phyloP scores from a whole-genome alignment of 2,113 vertebrate species.

The Mystacornis crossleyi region DNA sequence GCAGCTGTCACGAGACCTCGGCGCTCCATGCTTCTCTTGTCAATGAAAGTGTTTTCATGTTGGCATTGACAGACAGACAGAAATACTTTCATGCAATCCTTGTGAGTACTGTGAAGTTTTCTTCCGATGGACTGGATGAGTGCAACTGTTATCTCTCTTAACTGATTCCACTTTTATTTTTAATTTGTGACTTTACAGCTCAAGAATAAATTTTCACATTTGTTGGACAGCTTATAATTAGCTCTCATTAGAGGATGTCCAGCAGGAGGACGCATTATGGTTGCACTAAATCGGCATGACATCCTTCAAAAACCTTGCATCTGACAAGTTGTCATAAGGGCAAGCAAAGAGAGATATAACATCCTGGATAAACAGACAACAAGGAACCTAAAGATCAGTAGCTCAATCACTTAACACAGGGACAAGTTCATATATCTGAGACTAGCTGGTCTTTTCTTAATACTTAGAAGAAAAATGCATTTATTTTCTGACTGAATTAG shows the following conservation, averaged over 20 bases:
- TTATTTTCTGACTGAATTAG: background rate
- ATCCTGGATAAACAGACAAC: conserved; percentile 14
- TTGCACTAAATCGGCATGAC: conserved; percentile 38
- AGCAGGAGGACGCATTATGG: background rate
- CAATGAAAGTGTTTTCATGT: background rate
- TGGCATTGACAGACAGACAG: background rate
- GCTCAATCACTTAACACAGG: background rate
- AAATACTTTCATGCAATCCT: background rate
- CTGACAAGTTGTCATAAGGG: background rate
- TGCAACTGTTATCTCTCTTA: background rate
- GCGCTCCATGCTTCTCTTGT: background rate
- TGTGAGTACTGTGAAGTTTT: background rate
- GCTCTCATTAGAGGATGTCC: background rate
- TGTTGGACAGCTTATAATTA: conserved; percentile 4
- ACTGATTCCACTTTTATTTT: background rate
- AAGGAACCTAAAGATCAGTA: background rate
- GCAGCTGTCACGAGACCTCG: background rate
- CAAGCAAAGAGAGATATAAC: background rate
- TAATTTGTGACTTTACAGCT: conserved; percentile 13
- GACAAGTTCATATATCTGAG: background rate
- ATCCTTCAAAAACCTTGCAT: background rate
- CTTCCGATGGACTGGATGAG: background rate
- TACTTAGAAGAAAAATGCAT: background rate
- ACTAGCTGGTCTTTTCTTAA: background rate
- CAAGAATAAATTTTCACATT: background rate